phyloP scores from a whole-genome alignment of 2,888 invertebrate genomes.

The Sylvicola cinctus region DNA sequence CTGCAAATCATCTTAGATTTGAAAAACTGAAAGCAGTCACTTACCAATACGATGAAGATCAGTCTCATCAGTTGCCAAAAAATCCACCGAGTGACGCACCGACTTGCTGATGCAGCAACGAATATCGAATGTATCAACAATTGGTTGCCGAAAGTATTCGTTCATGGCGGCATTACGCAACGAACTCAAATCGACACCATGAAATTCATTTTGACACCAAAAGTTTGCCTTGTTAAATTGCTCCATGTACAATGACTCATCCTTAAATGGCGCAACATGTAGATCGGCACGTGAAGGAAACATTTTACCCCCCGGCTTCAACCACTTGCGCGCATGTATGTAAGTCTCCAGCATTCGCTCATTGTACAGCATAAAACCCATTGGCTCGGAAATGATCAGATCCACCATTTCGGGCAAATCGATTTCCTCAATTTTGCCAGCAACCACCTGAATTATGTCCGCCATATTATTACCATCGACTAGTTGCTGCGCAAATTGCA shows the following conservation, averaged over 20 bases:
- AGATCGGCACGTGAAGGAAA: conserved; percentile 92
- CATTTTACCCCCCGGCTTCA: conserved; percentile 85
- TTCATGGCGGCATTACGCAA: conserved; percentile 83
- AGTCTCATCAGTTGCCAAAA: conserved; percentile 75
- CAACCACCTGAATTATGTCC: conserved; percentile 76
- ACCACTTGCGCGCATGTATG: conserved; percentile 95
- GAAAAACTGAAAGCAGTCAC: conserved; percentile 16
- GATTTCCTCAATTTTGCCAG: conserved; percentile 97
- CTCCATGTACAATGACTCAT: conserved; percentile 93
- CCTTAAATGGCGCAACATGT: conserved; percentile 93
- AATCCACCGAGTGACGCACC: conserved; percentile 82
- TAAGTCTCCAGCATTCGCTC: conserved; percentile 98
- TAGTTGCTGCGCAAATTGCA: conserved; percentile 81
- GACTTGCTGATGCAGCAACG: conserved; percentile 92
- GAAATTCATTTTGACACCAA: conserved; percentile 96
- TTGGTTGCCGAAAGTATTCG: conserved; percentile 95
- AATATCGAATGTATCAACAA: conserved; percentile 96
- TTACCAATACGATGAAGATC: conserved; percentile 74
- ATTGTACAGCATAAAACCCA: conserved; percentile 99
- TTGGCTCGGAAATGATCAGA: conserved; percentile 94
- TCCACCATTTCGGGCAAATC: conserved; percentile 88
- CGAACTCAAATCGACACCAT: conserved; percentile 87
- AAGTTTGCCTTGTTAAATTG: conserved; percentile 97
- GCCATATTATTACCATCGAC: conserved; percentile 77
- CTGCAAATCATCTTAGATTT: neutral